Evolutionary conservation across 1,140 invertebrate species (phyloP).

Genomic region (Magallana ariakensis): DNA sequence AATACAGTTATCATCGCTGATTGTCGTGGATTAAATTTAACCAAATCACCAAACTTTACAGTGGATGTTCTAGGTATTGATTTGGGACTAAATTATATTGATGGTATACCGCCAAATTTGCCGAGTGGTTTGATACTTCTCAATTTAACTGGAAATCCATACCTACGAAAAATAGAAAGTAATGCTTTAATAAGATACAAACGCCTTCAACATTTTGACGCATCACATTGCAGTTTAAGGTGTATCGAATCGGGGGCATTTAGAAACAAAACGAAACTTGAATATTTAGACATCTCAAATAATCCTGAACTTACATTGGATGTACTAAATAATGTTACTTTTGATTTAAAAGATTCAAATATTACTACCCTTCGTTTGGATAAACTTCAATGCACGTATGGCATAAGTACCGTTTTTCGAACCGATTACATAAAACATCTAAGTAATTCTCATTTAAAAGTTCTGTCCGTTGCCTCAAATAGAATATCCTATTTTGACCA

Average conservation of each 20-base stretch:
- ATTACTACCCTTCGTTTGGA: neutral
- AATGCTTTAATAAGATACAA: neutral
- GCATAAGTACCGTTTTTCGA: neutral
- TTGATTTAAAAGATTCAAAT: neutral
- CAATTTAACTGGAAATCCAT: neutral
- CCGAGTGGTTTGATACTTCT: neutral
- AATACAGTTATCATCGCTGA: neutral
- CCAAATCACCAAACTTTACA: neutral
- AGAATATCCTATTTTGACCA: neutral
- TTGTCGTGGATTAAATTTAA: neutral
- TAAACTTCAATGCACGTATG: conserved; percentile 24
- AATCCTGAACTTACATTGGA: conserved; percentile 15
- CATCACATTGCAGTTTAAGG: neutral
- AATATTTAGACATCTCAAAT: conserved; percentile 20
- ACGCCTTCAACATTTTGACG: neutral
- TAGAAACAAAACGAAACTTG: neutral
- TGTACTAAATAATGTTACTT: conserved; percentile 10
- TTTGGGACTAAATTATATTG: neutral
- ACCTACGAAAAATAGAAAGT: neutral
- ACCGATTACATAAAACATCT: neutral
- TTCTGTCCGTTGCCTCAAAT: neutral
- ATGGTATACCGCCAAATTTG: neutral
- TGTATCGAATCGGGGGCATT: neutral
- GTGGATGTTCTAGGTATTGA: neutral
- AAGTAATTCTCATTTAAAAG: neutral